Conservation (phyloP, 2,797 vertebrate species). For the Anableps anableps region DNA sequence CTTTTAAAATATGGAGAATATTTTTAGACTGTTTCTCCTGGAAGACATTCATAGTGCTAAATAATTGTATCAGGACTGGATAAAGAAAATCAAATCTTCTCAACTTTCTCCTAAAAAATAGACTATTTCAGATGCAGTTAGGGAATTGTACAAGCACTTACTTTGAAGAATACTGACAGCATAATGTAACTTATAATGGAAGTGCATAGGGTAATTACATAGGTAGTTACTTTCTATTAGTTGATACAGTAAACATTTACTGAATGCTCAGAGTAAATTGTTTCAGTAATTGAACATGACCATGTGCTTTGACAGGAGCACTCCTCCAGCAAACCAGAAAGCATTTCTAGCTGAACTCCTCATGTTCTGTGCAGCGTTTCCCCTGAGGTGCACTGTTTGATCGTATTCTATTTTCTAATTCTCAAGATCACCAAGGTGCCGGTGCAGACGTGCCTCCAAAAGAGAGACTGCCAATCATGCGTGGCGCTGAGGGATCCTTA, state of each 20-base stretch:
- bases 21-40: constrained; percentile 18
- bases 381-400: constrained; percentile 41
- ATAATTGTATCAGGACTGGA: constrained; percentile 12
- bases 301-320: constrained; percentile 11
- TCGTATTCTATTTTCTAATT: constrained; percentile 42
- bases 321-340: constrained; percentile 29
- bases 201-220: constrained; percentile 12
- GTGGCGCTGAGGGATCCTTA: constrained; percentile 88
- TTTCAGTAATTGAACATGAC: constrained; percentile 24
- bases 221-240: neutral
- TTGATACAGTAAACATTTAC: constrained; percentile 21
- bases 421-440: constrained; percentile 89
- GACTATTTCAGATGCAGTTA: neutral
- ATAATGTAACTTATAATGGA: constrained; percentile 9
- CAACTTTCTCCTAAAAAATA: neutral
- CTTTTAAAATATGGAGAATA: constrained; percentile 18
- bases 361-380: constrained; percentile 33
- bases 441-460: constrained; percentile 88
- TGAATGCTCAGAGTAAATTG: constrained; percentile 9
- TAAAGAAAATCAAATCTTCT: neutral
- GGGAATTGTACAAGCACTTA: neutral
- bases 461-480: constrained; percentile 87
- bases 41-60: constrained; percentile 9
- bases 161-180: neutral
- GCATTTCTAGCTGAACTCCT: constrained; percentile 25